Conservation (phyloP, 2,113 vertebrate genomes). For the Elaphurus davidianus region DNA sequence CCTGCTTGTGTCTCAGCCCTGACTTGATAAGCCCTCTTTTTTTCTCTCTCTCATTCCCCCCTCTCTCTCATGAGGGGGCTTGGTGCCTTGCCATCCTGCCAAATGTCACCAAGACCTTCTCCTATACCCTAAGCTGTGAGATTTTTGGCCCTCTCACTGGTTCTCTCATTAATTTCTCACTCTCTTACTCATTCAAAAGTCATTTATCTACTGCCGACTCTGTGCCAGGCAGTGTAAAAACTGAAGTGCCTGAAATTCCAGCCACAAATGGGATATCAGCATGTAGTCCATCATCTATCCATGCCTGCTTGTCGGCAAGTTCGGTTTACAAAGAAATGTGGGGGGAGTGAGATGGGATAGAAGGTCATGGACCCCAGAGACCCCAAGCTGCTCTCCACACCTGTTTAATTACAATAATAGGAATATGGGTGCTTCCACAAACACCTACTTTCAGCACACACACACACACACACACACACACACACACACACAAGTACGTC, state of each 20-base stretch:
- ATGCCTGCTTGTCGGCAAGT: not conserved
- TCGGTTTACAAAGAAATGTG: not conserved
- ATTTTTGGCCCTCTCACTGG: not conserved
- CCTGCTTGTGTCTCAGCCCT: not conserved
- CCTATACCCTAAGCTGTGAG: not conserved
- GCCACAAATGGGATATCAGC: not conserved
- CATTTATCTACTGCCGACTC: not conserved
- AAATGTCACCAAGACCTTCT: not conserved
- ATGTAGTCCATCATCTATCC: not conserved
- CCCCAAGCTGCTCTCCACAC: not conserved
- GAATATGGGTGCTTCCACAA: not conserved
- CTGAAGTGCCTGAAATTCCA: not conserved
- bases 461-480: not conserved
- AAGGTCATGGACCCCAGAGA: not conserved
- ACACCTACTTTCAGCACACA: not conserved
- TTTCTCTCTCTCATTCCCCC: not conserved
- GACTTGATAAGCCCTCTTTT: not conserved
- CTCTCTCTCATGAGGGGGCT: not conserved
- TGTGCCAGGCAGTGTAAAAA: conserved; percentile 27
- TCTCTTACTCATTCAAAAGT: not conserved
- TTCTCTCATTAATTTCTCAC: not conserved
- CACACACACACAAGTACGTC: not conserved
- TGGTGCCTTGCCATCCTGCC: not conserved
- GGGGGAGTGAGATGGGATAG: not conserved
- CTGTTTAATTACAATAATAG: not conserved